Evolutionary conservation across 2,797 vertebrate genomes (phyloP).

Genomic region (Emydoidea blandingii): DNA sequence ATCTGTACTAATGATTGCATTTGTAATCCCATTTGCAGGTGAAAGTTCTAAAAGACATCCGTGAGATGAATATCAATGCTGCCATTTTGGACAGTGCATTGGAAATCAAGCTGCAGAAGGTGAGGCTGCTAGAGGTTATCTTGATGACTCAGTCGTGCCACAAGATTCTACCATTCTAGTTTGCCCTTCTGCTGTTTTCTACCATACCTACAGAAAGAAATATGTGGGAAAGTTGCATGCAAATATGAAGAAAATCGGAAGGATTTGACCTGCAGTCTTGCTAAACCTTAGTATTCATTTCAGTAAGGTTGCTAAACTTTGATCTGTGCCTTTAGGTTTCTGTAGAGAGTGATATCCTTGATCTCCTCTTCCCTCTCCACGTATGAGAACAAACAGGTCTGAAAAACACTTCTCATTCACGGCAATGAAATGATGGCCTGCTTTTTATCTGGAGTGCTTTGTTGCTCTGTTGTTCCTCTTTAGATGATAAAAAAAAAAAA

Average conservation of each 20-base stretch:
- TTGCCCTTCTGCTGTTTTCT: neutral
- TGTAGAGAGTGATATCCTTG: neutral
- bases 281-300: neutral
- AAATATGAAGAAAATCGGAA: neutral
- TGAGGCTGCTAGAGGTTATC: neutral
- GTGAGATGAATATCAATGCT: slow-evolving; percentile 73
- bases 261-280: neutral
- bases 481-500: neutral
- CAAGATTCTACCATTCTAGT: neutral
- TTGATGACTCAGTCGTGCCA: neutral
- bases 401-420: slow-evolving; percentile 50
- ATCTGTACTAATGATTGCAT: slow-evolving; percentile 84
- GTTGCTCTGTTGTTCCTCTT: slow-evolving; percentile 35
- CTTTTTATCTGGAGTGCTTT: slow-evolving; percentile 37
- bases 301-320: neutral
- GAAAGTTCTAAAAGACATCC: slow-evolving; percentile 78
- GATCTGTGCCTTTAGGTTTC: slow-evolving; percentile 26
- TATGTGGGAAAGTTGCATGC: neutral
- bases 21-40: slow-evolving; percentile 86
- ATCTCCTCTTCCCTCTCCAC: neutral
- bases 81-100: neutral
- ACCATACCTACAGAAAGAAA: neutral
- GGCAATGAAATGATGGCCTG: neutral
- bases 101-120: slow-evolving; percentile 24
- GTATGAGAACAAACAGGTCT: slow-evolving; percentile 16